phyloP scores from a whole-genome alignment of 2,888 invertebrate species.

The Melieria crassipennis region DNA sequence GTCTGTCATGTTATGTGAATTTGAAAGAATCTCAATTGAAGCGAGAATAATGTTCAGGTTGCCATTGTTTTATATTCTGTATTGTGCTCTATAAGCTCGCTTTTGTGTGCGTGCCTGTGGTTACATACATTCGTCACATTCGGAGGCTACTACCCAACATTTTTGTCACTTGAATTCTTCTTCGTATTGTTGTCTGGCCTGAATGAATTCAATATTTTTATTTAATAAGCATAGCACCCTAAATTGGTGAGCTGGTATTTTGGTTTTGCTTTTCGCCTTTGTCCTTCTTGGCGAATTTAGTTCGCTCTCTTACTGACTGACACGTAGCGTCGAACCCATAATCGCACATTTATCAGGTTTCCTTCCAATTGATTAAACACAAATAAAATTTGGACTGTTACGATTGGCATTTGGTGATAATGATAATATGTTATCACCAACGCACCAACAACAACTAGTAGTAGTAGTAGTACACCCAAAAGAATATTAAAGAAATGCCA shows the following conservation, averaged over 20 bases:
- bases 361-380: not conserved
- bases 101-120: not conserved
- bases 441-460: not conserved
- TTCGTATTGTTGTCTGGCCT: not conserved
- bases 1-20: not conserved
- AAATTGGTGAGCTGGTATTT: not conserved
- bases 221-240: not conserved
- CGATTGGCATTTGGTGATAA: not conserved
- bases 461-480: no score
- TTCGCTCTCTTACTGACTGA: not conserved
- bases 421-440: not conserved
- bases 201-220: not conserved
- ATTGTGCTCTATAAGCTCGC: not conserved
- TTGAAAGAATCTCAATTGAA: constrained; percentile 19
- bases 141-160: not conserved
- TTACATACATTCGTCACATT: not conserved
- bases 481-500: not conserved
- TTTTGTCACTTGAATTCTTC: not conserved
- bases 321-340: not conserved
- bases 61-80: not conserved
- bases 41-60: constrained; percentile 14
- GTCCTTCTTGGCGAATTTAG: not conserved
- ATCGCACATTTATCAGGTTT: not conserved
- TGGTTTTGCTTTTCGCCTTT: not conserved
- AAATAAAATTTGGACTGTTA: not conserved